These are phyloP conservation scores for Phaedon cochleariae DNA, from an alignment of 2,888 invertebrate genomes.

Conservation along the genomic window DNA sequence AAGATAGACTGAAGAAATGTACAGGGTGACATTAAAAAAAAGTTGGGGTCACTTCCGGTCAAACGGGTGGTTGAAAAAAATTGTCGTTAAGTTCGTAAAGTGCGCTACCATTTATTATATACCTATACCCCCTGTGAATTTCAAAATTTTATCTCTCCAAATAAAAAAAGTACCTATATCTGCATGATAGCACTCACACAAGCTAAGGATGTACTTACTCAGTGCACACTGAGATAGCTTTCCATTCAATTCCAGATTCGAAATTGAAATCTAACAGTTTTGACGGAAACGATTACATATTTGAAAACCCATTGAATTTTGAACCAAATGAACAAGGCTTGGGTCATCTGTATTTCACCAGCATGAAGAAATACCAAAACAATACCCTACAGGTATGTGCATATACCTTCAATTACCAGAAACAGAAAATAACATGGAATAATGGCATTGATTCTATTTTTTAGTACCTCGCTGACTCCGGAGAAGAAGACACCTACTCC, in stretches of 20 bases:
- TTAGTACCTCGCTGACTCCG: slow-evolving; percentile 54
- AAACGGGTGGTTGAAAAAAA: no score
- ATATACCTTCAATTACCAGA: not conserved
- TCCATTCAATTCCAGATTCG: not conserved
- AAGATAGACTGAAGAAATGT: no score
- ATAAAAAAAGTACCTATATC: no score
- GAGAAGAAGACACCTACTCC: slow-evolving; percentile 60
- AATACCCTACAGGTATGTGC: slow-evolving; percentile 54
- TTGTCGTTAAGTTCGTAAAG: no score
- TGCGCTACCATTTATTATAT: no score
- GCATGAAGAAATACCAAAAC: slow-evolving; percentile 48
- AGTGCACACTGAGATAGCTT: no score
- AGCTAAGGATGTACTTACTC: no score
- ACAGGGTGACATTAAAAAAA: no score
- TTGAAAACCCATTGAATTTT: slow-evolving; percentile 38
- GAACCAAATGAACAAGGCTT: slow-evolving; percentile 48
- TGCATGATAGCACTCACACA: no score
- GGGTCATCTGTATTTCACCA: slow-evolving; percentile 49
- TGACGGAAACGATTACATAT: slow-evolving; percentile 36
- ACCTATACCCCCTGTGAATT: no score
- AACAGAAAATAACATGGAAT: not conserved
- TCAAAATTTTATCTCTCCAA: no score
- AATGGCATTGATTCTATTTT: slow-evolving; percentile 21
- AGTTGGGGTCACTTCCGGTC: no score
- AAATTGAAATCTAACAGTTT: not conserved